Conservation (phyloP, 2,797 vertebrate species). For the Spondyliosoma cantharus region DNA sequence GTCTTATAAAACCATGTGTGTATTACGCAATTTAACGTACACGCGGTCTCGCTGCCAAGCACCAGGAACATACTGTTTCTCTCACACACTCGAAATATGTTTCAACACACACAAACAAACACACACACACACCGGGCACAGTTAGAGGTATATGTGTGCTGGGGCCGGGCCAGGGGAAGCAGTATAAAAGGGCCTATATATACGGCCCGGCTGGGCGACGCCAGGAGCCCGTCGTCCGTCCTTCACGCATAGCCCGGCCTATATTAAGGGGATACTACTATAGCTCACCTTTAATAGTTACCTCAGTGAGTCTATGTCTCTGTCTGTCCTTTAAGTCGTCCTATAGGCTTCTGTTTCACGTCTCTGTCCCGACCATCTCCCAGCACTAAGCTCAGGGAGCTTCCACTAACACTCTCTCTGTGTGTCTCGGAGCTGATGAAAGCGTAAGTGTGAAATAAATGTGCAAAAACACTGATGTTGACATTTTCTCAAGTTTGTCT, state of each 20-base stretch:
- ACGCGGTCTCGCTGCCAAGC: slow-evolving; percentile 32
- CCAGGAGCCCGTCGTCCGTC: slow-evolving; percentile 55
- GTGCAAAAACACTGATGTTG: slow-evolving; percentile 1
- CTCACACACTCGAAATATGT: slow-evolving; percentile 50
- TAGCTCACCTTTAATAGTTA: slow-evolving; percentile 38
- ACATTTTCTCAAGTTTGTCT: slow-evolving; percentile 40
- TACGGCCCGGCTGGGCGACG: slow-evolving; percentile 60
- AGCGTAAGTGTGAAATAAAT: slow-evolving; percentile 13
- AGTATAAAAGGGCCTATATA: slow-evolving; percentile 70
- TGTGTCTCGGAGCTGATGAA: not conserved
- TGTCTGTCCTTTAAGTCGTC: not conserved
- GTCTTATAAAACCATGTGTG: slow-evolving; percentile 50
- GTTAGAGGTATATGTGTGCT: slow-evolving; percentile 48
- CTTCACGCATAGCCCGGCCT: slow-evolving; percentile 31
- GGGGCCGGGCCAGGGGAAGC: slow-evolving; percentile 41
- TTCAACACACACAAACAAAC: slow-evolving; percentile 45
- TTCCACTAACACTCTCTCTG: not conserved
- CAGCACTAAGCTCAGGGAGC: not conserved
- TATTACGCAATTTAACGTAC: slow-evolving; percentile 56
- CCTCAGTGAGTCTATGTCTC: not conserved
- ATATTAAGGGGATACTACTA: slow-evolving; percentile 22
- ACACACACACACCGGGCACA: slow-evolving; percentile 47
- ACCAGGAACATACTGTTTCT: slow-evolving; percentile 40
- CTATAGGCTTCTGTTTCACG: not conserved
- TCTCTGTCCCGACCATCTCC: not conserved